phyloP scores from a whole-genome alignment of 1,140 invertebrate species.

The Drosophila lacteicornis region DNA sequence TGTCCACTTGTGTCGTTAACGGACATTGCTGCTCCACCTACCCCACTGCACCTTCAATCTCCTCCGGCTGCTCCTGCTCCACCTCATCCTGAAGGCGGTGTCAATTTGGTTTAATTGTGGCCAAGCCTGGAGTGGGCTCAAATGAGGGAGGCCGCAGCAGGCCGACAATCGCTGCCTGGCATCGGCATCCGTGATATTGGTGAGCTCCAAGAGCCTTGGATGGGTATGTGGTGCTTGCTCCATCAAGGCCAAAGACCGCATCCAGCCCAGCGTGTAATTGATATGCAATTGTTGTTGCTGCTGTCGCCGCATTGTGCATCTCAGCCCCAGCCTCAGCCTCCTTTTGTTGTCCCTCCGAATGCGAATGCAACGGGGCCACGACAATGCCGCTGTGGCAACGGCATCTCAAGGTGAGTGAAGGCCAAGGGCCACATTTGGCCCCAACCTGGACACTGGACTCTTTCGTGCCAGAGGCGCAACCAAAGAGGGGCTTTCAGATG shows the following conservation, averaged over 20 bases:
- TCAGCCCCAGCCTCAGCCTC: background rate
- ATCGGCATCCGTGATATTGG: slow-evolving; percentile 53
- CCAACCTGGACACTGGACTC: slow-evolving; percentile 32
- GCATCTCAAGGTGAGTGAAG: slow-evolving; percentile 84
- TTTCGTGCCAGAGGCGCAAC: slow-evolving; percentile 6
- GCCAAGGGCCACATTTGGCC: slow-evolving; percentile 83
- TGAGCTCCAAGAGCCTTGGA: slow-evolving; percentile 39
- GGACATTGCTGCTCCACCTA: slow-evolving; percentile 29
- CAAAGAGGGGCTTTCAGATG: background rate
- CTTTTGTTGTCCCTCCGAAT: slow-evolving; percentile 20
- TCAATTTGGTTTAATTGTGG: slow-evolving; percentile 77
- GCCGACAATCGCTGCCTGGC: slow-evolving; percentile 27
- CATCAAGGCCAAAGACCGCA: slow-evolving; percentile 59
- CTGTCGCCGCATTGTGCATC: slow-evolving; percentile 35
- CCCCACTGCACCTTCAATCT: slow-evolving; percentile 2
- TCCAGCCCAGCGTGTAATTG: slow-evolving; percentile 55
- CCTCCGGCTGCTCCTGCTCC: slow-evolving; percentile 1
- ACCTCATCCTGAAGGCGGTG: slow-evolving; percentile 37
- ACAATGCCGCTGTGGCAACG: slow-evolving; percentile 44
- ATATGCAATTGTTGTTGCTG: slow-evolving; percentile 55
- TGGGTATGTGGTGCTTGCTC: slow-evolving; percentile 17
- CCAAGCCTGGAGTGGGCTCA: slow-evolving; percentile 41
- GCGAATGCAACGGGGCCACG: slow-evolving; percentile 44
- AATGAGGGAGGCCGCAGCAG: slow-evolving; percentile 20
- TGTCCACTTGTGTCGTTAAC: slow-evolving; percentile 62